A percentile compares a stretch with the other conserved stretches of the same genome.
These are phyloP conservation scores for Muricea muricata DNA, from an alignment of 92 coral and sea anemone genomes.

Conservation along the genomic window DNA sequence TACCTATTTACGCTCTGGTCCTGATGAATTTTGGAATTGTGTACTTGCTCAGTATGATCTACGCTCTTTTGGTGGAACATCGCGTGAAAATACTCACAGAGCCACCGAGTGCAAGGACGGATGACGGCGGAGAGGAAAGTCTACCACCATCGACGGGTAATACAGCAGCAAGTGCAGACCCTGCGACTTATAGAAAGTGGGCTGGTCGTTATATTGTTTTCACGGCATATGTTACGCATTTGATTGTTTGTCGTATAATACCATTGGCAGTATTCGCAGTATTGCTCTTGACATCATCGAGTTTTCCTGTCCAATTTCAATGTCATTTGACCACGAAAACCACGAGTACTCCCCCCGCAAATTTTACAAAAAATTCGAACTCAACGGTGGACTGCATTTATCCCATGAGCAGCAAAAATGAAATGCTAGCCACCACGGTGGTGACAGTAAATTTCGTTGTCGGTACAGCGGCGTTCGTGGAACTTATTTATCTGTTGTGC, in stretches of 20 bases:
- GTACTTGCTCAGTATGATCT: background rate
- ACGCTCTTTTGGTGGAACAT: background rate
- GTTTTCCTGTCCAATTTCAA: background rate
- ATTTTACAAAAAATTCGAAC: background rate
- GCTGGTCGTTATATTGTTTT: background rate
- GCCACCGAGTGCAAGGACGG: background rate
- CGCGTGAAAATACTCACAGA: background rate
- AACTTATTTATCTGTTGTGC: background rate
- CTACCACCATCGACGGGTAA: background rate
- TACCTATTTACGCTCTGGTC: no score
- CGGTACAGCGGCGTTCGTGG: background rate
- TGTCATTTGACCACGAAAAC: background rate
- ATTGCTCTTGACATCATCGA: background rate
- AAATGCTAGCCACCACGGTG: background rate
- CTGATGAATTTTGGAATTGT: no score
- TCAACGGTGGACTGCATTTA: background rate
- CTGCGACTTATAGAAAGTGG: background rate
- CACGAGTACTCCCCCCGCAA: background rate
- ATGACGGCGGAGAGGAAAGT: background rate
- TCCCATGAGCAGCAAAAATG: background rate
- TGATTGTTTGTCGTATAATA: background rate
- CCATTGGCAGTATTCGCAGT: background rate
- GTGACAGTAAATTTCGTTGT: background rate
- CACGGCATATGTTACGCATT: background rate
- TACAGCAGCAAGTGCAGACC: background rate